Base-by-base conservation (phyloP, 2,888 invertebrate genomes). In the Caradrina kadenii region DNA sequence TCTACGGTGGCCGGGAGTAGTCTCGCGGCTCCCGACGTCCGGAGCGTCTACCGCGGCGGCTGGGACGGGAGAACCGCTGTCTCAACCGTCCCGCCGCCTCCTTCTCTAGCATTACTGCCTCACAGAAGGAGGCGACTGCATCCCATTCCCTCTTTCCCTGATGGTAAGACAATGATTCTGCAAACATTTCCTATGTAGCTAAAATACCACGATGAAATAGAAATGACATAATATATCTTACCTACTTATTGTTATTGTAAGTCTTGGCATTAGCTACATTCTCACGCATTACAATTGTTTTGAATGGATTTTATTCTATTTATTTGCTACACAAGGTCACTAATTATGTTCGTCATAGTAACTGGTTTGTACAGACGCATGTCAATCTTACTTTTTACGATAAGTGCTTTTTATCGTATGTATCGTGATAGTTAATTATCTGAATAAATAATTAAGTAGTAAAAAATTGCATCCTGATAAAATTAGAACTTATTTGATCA, bases 211-310 rank as follows among this genome's bases (percentile, higher is more conserved):
- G 13, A 10, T 35, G 6, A 17, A 0, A n/a, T n/a, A 53, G 3
- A 22, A 39, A n/a, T 39, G 0, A 17, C 7, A 1, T 22, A 35
- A 22, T 15, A 63, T 59, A 56, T 35, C 11, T 56, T 17, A 45
- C 11, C 15, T 56, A 48, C 19, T 49, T 39, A 55, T 39, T 73
- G 50, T 19, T 52, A 31, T 49, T 68, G 31, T 22, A 22, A 54
- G 45, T 54, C 13, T 17, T 59, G 17, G 13, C 52, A 54, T 50
- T 53, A 15, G 17, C 17, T 52, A 59, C n/a, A 63, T 72, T 72
- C 59, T 63, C 60, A 70, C 60, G 42, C 56, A 78, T 65, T 63
- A 64, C 56, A 78, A 61, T 74, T 1, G n/a, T 35, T 56, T 60
- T 39, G n/a, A 65, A 63, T 63, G 26, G 19, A 77, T 31, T 21